Base-by-base conservation (phyloP, 2,113 vertebrate species). In the Malurus alboscapulatus region DNA sequence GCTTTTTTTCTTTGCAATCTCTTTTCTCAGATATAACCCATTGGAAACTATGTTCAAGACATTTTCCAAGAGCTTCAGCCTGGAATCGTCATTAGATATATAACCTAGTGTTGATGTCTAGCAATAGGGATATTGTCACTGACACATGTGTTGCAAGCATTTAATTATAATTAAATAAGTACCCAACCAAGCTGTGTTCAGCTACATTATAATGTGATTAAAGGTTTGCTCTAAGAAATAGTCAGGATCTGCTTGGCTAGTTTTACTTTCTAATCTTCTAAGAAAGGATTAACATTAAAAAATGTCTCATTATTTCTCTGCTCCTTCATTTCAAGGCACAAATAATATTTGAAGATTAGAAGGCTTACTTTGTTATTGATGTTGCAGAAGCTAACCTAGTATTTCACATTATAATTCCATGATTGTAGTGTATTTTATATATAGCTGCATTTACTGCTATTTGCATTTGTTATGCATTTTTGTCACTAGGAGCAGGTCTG, bases 81-180 rank as follows among this genome's bases (percentile, higher is more conserved):
- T 73, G 65, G 68, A 90, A 73, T 86, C 51, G 84, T 83, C 79
- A 82, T 83, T 83, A 93, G 32, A 77, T 14, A 54, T 48, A 42
- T 50, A 94, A 78, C 72, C 84, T 69, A 21, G 76, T 66, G 42
- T 63, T 74, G 68, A 87, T 68, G 59, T 17, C 81, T 92, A 84
- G 30, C 29, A 83, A 44, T 68, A 30, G 13, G 72, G 53, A 42
- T 94, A 81, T 88, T 53, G 75, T 87, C 81, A 94, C 26, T 73
- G 88, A 69, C 65, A 95, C 34, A 47, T 48, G 27, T 87, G 53
- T 83, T 80, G 51, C 74, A 94, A 91, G 51, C 30, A 78, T 96
- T 97, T 95, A 91, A 93, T 93, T 94, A 86, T 90, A 95, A 95
- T 94, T 95, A 96, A 96, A 96, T 83, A 88, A 94, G 83, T 51